Evolutionary conservation across 30 jellyfish, hydroid and myxozoan species (phyloP), one percentile per base, ranked within the genome.

Genomic region (Euphysa ruthae): DNA sequence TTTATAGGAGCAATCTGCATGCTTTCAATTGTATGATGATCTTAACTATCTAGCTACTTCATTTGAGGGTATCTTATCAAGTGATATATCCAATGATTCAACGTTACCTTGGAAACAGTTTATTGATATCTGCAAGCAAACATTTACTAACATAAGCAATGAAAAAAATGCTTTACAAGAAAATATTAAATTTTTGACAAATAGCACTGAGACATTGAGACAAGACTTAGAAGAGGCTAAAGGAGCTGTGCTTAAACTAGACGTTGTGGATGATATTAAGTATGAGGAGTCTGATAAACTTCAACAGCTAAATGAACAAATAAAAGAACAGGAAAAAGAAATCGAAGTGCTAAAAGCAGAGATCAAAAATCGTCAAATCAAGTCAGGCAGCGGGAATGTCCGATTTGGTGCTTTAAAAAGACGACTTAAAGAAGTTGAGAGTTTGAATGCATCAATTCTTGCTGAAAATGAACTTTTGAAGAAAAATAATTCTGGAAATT

Each of bases 371-470:
- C n/a, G n/a, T n/a, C n/a, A n/a, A n/a, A n/a, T n/a, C n/a, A 38
- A 38, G n/a, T 38, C 52, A 18, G 33, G 25, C n/a, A 30, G 72
- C 32, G 78, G 71, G 22, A 32, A 32, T 18, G 35, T 65, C 29
- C 35, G 43, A 35, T 65, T 65, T 43, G 78, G 78, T 65, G 71
- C 73, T 16, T n/a, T 65, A 32, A 65, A 65, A 65, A 32, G 78
- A 18, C 35, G 43, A 28, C 22, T 65, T 7, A 33, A 65, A 25
- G 78, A 65, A 7, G 26, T 44, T 3, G 78, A 65, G 28, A 43
- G 8, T 4, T 0, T 19, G 44, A 1, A 65, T 43, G 71, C 20
- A 10, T 4, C n/a, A 0, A 13, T 65, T 4, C 8, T 16, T 22
- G 30, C 26, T 26, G 80, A 68, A 68, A 68, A 43, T 26, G 49